Conservation (phyloP, 2,797 vertebrate species). For the Sebastes oblongus region DNA sequence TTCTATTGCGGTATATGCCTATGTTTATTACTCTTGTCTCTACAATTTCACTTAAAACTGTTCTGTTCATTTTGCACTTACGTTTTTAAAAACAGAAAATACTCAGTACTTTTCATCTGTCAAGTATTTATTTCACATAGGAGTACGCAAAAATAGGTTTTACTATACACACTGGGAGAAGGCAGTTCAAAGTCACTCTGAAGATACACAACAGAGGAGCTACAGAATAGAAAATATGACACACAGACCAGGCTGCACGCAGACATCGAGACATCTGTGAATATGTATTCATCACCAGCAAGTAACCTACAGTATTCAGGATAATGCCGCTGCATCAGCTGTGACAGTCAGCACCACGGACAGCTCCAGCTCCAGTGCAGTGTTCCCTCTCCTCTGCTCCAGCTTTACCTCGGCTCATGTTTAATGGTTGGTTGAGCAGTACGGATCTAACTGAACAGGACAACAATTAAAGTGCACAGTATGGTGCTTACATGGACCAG, state of each 20-base stretch:
- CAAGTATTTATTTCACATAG: too few relatives aligned
- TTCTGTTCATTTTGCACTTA: too few relatives aligned
- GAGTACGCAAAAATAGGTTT: too few relatives aligned
- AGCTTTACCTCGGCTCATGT: background rate
- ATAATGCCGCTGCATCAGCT: background rate
- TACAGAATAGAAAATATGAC: conserved; percentile 1
- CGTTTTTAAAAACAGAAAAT: too few relatives aligned
- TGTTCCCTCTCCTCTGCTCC: background rate
- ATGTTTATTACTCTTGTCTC: too few relatives aligned
- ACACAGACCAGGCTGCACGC: background rate
- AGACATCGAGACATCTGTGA: conserved; percentile 6
- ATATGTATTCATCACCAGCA: conserved; percentile 20
- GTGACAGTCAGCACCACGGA: conserved; percentile 54
- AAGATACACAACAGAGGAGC: conserved; percentile 14
- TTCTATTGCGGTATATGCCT: too few relatives aligned
- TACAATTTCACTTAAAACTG: too few relatives aligned
- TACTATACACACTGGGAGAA: conserved; percentile 1
- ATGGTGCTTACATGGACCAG: background rate
- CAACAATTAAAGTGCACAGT: background rate
- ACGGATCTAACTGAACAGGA: background rate
- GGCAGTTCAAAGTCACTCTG: conserved; percentile 33
- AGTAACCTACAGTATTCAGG: background rate
- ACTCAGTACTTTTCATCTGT: too few relatives aligned
- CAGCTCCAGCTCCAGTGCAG: conserved; percentile 17
- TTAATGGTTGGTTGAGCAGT: background rate